These are phyloP conservation scores for Onchidella celtica DNA, from an alignment of 2,888 invertebrate species.

Conservation along the genomic window DNA sequence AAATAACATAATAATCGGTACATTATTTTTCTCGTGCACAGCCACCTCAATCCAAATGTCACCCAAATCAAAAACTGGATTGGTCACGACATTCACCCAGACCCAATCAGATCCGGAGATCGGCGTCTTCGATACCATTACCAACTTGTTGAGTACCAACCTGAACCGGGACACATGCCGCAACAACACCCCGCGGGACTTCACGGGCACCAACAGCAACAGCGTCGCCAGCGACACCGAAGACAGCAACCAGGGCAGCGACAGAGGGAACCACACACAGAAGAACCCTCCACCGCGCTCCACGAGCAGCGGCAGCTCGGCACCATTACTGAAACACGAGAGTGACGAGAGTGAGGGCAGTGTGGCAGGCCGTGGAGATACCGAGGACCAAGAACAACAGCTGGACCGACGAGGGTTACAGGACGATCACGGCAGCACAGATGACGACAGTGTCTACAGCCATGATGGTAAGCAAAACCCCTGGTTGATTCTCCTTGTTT, in stretches of 20 bases:
- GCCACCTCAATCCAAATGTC: too few relatives aligned
- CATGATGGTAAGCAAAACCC: too few relatives aligned
- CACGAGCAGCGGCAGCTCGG: slow-evolving; percentile 2
- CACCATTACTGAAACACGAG: not conserved
- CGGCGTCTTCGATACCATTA: slow-evolving; percentile 70
- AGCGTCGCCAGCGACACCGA: not conserved
- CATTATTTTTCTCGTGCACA: too few relatives aligned
- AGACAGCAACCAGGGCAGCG: not conserved
- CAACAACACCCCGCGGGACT: not conserved
- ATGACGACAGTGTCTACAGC: too few relatives aligned
- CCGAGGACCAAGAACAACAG: too few relatives aligned
- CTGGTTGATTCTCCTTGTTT: too few relatives aligned
- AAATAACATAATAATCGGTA: not conserved
- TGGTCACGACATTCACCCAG: slow-evolving; percentile 63
- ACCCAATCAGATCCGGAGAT: too few relatives aligned
- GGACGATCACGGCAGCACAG: too few relatives aligned
- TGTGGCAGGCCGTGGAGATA: too few relatives aligned
- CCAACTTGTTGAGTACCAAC: slow-evolving; percentile 64
- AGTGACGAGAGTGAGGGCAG: not conserved
- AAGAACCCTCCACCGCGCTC: not conserved
- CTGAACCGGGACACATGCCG: slow-evolving; percentile 39
- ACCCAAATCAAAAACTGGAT: slow-evolving; percentile 59
- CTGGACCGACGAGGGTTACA: too few relatives aligned
- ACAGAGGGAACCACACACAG: not conserved
- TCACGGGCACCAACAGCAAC: not conserved